These are phyloP conservation scores for Catharus ustulatus DNA, from an alignment of 2,797 vertebrate genomes.

Conservation along the genomic window DNA sequence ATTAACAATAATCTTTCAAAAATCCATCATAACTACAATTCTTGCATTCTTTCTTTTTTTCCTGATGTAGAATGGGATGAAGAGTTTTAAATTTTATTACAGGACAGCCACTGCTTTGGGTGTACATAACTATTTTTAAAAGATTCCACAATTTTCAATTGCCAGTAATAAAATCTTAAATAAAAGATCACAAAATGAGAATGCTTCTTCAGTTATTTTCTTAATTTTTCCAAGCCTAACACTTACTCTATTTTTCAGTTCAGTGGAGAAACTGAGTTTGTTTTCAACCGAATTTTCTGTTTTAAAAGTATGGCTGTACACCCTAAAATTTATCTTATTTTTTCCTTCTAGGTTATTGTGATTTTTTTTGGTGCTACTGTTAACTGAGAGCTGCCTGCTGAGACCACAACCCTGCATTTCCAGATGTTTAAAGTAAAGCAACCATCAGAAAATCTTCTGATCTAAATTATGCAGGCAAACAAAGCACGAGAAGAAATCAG, in stretches of 20 bases:
- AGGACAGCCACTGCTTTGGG: neutral
- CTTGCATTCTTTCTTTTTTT: neutral
- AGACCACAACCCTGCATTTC: neutral
- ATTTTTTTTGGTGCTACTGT: neutral
- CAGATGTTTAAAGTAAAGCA: neutral
- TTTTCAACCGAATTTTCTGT: neutral
- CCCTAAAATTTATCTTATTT: neutral
- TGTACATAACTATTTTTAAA: neutral
- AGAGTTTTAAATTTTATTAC: neutral
- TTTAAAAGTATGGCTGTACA: neutral
- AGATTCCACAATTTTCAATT: neutral
- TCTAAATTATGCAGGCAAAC: neutral
- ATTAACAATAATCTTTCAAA: neutral
- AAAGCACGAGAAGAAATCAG: neutral
- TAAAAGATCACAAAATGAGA: neutral
- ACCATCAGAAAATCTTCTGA: neutral
- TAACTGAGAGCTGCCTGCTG: neutral
- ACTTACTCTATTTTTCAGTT: neutral
- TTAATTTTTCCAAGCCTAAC: neutral
- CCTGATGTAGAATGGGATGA: neutral
- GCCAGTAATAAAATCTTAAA: neutral
- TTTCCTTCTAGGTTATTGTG: neutral
- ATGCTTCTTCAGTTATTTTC: neutral
- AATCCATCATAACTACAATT: neutral
- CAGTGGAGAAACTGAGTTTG: neutral